Evolutionary conservation across 2,888 invertebrate species (phyloP), one percentile per base, ranked within the genome.

Genomic region (Pseudoips prasinana): DNA sequence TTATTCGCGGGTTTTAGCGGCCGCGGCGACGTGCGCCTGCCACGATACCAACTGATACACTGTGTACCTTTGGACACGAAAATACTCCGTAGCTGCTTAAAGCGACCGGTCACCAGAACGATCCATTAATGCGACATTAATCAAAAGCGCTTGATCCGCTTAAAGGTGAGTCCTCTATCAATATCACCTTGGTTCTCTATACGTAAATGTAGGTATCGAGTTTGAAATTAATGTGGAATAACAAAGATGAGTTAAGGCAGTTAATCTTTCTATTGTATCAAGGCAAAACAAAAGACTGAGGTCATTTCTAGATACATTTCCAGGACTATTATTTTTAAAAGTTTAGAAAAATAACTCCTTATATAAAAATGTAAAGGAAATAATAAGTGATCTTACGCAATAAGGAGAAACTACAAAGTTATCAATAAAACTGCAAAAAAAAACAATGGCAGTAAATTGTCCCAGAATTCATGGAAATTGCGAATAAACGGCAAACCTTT

Each of bases 31-130:
- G 83, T 73, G 75, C 53, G 64, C 46, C 64, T 55, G 63, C 43
- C 62, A 69, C 63, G 63, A 60, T 61, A 58, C 56, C 73, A 75
- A 72, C 65, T 74, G 72, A 71, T 75, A 66, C 68, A 78, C 80
- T 76, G 73, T 56, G 48, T 60, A 57, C 63, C 61, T 68, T 60
- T 41, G 40, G 52, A 46, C 42, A 58, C 56, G 46, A 58, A 62
- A 68, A 59, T 64, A 65, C 44, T 29, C 53, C 47, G 33, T 52
- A 58, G 64, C 64, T 65, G 73, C 68, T 73, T 66, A 32, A 64
- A 64, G 64, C 71, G 51, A 46, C 29, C 28, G 33, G 35, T 46
- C 29, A 32, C 37, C 26, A 39, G 49, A 39, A 37, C 42, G 32
- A 43, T 42, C 37, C 30, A 43, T 30, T 33, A 32, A 41, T 34